These are phyloP conservation scores for Xestoiulus laeticollis DNA, from an alignment of 2,888 invertebrate genomes.

Conservation along the genomic window DNA sequence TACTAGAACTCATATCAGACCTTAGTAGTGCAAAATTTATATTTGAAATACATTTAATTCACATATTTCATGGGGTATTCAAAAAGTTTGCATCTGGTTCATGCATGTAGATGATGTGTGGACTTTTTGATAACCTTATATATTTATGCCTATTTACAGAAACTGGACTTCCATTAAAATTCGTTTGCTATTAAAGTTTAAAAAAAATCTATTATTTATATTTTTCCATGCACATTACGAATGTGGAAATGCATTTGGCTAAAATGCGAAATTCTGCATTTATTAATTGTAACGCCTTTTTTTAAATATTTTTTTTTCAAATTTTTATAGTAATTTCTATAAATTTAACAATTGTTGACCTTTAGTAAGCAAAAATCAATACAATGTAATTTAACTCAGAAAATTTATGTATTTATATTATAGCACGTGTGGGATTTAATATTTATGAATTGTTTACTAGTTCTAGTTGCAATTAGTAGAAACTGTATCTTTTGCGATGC, in stretches of 20 bases:
- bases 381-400: not conserved
- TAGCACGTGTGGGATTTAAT: not conserved
- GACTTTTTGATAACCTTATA: not conserved
- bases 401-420: not conserved
- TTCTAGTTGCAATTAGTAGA: not conserved
- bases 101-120: not conserved
- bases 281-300: not conserved
- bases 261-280: not conserved
- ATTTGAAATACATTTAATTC: not conserved
- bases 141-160: not conserved
- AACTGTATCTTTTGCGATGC: not conserved
- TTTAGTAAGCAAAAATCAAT: not conserved
- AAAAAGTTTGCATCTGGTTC: not conserved
- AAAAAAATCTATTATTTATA: not conserved
- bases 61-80: not conserved
- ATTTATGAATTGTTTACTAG: constrained; percentile 1
- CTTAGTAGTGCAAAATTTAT: not conserved
- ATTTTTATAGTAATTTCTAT: not conserved
- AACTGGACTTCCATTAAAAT: constrained; percentile 27
- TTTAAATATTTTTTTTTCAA: not conserved
- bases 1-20: not conserved
- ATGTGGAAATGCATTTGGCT: not conserved
- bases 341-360: not conserved
- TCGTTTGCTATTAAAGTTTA: not conserved
- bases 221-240: not conserved